Conservation (phyloP, 2,888 invertebrate genomes). For the Colostygia pectinataria region DNA sequence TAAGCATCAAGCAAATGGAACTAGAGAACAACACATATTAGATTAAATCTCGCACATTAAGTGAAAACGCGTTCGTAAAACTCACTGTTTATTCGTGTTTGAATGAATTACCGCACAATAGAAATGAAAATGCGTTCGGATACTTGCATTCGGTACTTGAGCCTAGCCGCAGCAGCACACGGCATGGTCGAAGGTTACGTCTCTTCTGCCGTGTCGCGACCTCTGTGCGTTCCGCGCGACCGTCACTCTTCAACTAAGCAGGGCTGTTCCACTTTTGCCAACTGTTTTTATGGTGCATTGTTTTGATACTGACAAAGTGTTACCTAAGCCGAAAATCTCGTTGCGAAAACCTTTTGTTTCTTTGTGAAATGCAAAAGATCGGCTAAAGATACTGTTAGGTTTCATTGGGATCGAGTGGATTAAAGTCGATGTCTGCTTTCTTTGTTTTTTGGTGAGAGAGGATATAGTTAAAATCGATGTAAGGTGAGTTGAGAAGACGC, state of each 20-base stretch:
- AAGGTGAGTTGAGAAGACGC: conserved; percentile 8
- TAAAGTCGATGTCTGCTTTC: conserved; percentile 2
- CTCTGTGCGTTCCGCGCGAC: conserved; percentile 65
- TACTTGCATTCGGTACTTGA: conserved; percentile 78
- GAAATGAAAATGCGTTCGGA: conserved; percentile 33
- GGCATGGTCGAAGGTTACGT: conserved; percentile 69
- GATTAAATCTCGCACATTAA: background rate
- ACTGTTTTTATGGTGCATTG: conserved; percentile 70
- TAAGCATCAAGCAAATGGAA: background rate
- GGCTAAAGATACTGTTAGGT: conserved; percentile 6
- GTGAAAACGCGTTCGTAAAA: background rate
- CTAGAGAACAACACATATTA: too few species aligned
- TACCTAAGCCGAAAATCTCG: conserved; percentile 53
- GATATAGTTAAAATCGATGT: background rate
- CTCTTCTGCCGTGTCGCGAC: conserved; percentile 47
- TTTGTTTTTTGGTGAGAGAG: background rate
- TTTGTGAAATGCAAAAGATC: conserved; percentile 33
- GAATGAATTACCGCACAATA: background rate
- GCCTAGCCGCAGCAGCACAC: conserved; percentile 63
- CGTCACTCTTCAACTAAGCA: conserved; percentile 65
- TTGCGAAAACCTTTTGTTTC: conserved; percentile 56
- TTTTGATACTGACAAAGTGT: conserved; percentile 56
- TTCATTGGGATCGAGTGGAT: background rate
- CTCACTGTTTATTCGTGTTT: conserved; percentile 1
- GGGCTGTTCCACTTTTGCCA: conserved; percentile 67